Percentiles rank a stretch among this genome's conserved stretches.
phyloP scores from a whole-genome alignment of 2,113 vertebrate species.

The Hyperopisus bebe region DNA sequence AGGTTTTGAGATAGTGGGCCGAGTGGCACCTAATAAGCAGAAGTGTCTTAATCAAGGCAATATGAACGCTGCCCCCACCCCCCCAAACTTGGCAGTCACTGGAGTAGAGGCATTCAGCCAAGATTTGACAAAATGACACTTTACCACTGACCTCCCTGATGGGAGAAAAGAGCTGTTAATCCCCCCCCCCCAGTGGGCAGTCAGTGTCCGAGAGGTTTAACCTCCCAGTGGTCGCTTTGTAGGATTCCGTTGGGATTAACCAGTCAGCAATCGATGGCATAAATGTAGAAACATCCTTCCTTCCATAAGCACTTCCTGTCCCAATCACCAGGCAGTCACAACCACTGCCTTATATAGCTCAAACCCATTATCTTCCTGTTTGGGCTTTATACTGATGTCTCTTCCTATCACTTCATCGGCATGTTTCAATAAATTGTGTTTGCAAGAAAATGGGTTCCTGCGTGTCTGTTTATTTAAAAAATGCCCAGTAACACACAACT shows the following conservation, averaged over 20 bases:
- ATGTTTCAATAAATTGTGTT: not conserved
- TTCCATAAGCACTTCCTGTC: not conserved
- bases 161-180: not conserved
- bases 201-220: not conserved
- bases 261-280: not conserved
- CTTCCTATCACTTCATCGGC: not conserved
- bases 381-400: not conserved
- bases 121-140: not conserved
- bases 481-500: not conserved
- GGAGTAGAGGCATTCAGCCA: not conserved
- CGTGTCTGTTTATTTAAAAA: not conserved
- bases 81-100: not conserved
- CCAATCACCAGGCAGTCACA: not conserved
- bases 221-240: not conserved
- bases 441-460: not conserved
- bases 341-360: not conserved
- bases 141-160: not conserved
- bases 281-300: not conserved
- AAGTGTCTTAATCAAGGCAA: not conserved
- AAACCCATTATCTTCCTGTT: not conserved
- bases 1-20: not conserved
- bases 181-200: no score
- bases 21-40: not conserved
- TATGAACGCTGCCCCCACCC: not conserved
- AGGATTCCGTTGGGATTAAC: not conserved